Conservation (phyloP, 2,888 invertebrate genomes). For the Sinohyriopsis cumingii region DNA sequence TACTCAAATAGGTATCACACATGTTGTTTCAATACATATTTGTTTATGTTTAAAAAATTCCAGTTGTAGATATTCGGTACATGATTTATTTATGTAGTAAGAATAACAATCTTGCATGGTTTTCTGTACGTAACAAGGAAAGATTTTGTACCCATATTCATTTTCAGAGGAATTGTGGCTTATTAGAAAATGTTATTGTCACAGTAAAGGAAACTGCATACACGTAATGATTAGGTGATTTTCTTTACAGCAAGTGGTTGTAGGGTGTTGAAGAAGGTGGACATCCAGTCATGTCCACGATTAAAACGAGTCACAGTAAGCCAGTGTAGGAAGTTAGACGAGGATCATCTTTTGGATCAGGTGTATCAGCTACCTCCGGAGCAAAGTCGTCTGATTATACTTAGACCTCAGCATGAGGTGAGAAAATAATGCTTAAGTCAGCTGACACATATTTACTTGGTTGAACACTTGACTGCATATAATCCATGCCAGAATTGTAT, state of each 20-base stretch:
- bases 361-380: constrained; percentile 22
- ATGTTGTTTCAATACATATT: no score
- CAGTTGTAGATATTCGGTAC: no score
- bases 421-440: not conserved
- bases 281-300: constrained; percentile 32
- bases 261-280: constrained; percentile 49
- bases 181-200: no score
- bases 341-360: constrained; percentile 41
- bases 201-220: no score
- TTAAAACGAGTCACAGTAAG: constrained; percentile 42
- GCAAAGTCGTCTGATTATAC: constrained; percentile 41
- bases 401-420: constrained; percentile 52
- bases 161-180: no score
- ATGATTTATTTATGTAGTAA: no score
- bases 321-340: constrained; percentile 51
- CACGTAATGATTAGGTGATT: no score
- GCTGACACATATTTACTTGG: not conserved
- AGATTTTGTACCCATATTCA: no score
- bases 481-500: not conserved
- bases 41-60: no score
- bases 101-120: no score
- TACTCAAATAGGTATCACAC: no score
- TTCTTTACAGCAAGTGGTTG: constrained; percentile 27
- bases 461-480: not conserved
- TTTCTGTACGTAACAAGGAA: no score